Conservation (phyloP, 2,113 vertebrate genomes). For the Triplophysa dalaica region DNA sequence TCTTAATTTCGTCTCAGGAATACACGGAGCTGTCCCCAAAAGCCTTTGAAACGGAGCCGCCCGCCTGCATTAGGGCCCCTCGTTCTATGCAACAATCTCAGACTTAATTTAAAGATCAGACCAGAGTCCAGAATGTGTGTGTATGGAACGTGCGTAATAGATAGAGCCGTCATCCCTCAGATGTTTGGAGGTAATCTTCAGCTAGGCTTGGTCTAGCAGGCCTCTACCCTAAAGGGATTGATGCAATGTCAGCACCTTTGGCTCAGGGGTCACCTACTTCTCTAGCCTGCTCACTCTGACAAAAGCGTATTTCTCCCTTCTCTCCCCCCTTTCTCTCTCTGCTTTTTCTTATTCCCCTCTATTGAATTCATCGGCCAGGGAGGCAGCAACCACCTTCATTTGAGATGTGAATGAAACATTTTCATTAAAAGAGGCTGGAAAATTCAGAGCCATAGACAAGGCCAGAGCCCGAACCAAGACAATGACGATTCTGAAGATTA, state of each 20-base stretch:
- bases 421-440: slow-evolving; percentile 81
- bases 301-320: slow-evolving; percentile 80
- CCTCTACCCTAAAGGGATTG: slow-evolving; percentile 95
- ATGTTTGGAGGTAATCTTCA: slow-evolving; percentile 94
- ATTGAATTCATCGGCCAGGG: slow-evolving; percentile 82
- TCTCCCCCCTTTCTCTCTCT: slow-evolving; percentile 57
- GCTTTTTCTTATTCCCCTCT: slow-evolving; percentile 63
- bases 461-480: slow-evolving; percentile 72
- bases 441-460: slow-evolving; percentile 71
- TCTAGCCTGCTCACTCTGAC: slow-evolving; percentile 87
- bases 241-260: slow-evolving; percentile 98
- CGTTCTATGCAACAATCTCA: slow-evolving; percentile 77
- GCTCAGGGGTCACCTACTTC: slow-evolving; percentile 87
- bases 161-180: slow-evolving; percentile 80
- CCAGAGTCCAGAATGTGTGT: slow-evolving; percentile 78
- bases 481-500: slow-evolving; percentile 69
- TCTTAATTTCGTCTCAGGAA: slow-evolving; percentile 63
- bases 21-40: slow-evolving; percentile 76
- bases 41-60: slow-evolving; percentile 73
- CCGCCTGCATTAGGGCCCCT: slow-evolving; percentile 71
- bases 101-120: slow-evolving; percentile 84
- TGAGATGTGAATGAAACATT: slow-evolving; percentile 87
- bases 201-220: slow-evolving; percentile 82
- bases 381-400: slow-evolving; percentile 78
- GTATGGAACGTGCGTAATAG: slow-evolving; percentile 80